Percentiles rank a stretch among this genome's conserved stretches.
phyloP scores from a whole-genome alignment of 2,113 vertebrate species.

The Turnix velox region DNA sequence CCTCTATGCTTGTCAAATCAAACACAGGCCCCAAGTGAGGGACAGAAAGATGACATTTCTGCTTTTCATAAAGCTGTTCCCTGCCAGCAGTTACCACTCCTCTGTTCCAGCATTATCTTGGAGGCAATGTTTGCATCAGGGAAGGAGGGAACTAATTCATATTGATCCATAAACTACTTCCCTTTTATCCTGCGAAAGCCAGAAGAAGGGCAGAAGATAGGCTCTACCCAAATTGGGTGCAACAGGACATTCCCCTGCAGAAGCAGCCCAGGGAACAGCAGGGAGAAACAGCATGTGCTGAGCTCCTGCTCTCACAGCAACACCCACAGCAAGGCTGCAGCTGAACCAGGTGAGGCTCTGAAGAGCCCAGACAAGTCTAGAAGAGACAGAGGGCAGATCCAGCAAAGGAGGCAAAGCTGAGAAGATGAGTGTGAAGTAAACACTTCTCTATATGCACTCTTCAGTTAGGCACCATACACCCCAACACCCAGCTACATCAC shows the following conservation, averaged over 20 bases:
- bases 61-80: neutral
- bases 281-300: rapidly evolving
- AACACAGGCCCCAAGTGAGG: neutral
- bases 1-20: neutral
- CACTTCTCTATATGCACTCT: neutral
- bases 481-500: neutral
- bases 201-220: neutral
- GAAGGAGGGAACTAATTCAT: neutral
- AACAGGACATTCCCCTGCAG: neutral
- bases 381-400: neutral
- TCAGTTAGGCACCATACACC: neutral
- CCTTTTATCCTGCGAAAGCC: neutral
- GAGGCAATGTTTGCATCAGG: neutral
- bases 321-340: neutral
- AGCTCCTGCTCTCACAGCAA: neutral
- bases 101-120: neutral
- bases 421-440: neutral
- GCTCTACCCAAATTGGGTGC: neutral
- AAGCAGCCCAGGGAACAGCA: neutral
- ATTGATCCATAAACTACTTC: neutral
- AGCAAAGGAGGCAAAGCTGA: neutral
- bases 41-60: neutral
- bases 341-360: neutral
- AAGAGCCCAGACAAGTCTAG: neutral
- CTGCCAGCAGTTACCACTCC: neutral